Evolutionary conservation across 2,113 vertebrate species (phyloP), one percentile per base, ranked within the genome.

Genomic region (Geococcyx californianus): DNA sequence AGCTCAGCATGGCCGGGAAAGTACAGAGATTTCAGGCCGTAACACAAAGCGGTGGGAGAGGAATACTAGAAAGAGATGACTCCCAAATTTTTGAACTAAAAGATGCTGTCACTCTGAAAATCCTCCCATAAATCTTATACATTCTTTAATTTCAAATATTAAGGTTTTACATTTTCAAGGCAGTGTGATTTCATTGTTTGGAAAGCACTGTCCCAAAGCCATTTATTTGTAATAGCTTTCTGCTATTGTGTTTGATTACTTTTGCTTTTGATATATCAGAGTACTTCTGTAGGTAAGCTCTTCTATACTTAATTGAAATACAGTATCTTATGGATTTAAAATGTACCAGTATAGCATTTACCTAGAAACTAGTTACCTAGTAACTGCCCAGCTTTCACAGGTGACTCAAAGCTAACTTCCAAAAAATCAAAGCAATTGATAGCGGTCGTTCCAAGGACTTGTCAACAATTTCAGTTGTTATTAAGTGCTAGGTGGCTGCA

Each of bases 371-470:
- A 62, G 23, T n/a, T n/a, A n/a, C n/a, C n/a, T n/a, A n/a, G 12
- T 28, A 42, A 42, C 31, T 62, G 14, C 15, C 26, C 9, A 0
- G 0, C n/a, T 82, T 44, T 64, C 70, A 60, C 38, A 49, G 21
- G 3, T 45, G 13, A 33, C 38, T 87, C 49, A 40, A 51, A 89
- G 82, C 3, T 33, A 40, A 16, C 6, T 68, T 87, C 5, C 6
- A 51, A 31, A 78, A 28, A 63, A 74, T 10, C 14, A 42, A 38
- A 64, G 13, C 34, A 11, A 55, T 19, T 44, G 52, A 31, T 9
- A 68, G 24, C 2, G 1, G 14, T 56, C 7, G 1, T 75, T 33
- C 17, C 70, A 33, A 74, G 44, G 25, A 38, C 1, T 0, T 1
- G 1, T 26, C 34, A 76, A 60, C 10, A 49, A 13, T 72, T 89